phyloP scores from a whole-genome alignment of 2,797 vertebrate species.

The Novumbra hubbsi region DNA sequence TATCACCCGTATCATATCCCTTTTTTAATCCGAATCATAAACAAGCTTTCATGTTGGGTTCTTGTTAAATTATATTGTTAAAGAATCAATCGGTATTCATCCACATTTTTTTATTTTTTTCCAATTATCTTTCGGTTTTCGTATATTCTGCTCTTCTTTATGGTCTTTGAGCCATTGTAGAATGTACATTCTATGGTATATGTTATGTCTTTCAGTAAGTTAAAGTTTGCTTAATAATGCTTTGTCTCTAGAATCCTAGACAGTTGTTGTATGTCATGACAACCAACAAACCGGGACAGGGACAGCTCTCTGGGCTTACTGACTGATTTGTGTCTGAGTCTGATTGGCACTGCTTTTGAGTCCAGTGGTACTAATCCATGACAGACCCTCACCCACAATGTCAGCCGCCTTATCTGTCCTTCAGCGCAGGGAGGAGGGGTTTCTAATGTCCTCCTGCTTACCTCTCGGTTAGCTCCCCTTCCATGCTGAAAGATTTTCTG shows the following conservation, averaged over 20 bases:
- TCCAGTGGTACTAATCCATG: not conserved
- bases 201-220: not conserved
- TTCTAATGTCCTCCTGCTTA: not conserved
- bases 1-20: too few species aligned
- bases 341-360: not conserved
- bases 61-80: too few species aligned
- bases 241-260: not conserved
- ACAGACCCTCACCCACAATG: not conserved
- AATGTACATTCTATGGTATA: not conserved
- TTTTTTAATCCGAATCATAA: too few species aligned
- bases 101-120: too few species aligned
- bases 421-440: not conserved
- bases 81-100: too few species aligned
- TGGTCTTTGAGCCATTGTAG: not conserved
- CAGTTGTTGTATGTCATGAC: not conserved
- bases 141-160: not conserved
- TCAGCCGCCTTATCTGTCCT: not conserved
- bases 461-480: not conserved
- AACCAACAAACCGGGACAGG: not conserved
- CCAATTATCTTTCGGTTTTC: too few species aligned
- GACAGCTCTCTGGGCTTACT: not conserved
- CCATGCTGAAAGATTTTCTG: not conserved
- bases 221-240: not conserved
- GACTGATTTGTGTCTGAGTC: not conserved
- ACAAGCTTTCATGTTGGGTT: too few species aligned